A percentile compares a stretch with the other conserved stretches of the same genome.
Conservation (phyloP, 2,113 vertebrate species). For the Cyprinodon variegatus region DNA sequence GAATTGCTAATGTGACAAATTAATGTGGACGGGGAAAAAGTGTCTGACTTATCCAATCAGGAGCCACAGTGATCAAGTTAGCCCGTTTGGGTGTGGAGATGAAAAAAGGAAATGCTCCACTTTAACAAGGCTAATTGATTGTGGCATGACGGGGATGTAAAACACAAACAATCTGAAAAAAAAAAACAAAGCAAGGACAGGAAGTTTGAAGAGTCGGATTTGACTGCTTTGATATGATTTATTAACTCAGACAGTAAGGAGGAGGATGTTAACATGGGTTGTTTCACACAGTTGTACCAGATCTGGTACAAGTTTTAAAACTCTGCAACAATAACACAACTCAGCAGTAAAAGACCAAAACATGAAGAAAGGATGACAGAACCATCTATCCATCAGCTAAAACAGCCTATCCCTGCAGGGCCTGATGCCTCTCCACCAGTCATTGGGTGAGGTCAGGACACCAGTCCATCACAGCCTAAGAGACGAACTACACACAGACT, state of each 20-base stretch:
- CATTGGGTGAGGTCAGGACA: no score
- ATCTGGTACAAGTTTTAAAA: neutral
- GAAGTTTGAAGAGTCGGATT: slow-evolving; percentile 5
- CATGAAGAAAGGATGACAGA: no score
- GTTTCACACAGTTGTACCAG: neutral
- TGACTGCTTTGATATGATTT: slow-evolving; percentile 27
- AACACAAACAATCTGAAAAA: slow-evolving; percentile 53
- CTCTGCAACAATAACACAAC: neutral
- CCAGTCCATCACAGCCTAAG: no score
- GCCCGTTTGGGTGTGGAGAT: slow-evolving; percentile 16
- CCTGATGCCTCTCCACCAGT: no score
- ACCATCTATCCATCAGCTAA: no score
- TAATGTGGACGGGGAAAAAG: slow-evolving; percentile 48
- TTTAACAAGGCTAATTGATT: slow-evolving; percentile 40
- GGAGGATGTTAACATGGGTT: neutral
- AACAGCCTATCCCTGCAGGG: no score
- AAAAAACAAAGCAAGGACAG: slow-evolving; percentile 1
- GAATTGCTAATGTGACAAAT: slow-evolving; percentile 55
- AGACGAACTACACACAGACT: no score
- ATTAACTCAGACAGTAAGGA: slow-evolving; percentile 12
- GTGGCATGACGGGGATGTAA: slow-evolving; percentile 43
- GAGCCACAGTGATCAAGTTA: slow-evolving; percentile 35
- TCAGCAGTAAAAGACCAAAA: no score
- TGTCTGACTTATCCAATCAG: slow-evolving; percentile 42
- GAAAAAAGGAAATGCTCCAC: slow-evolving; percentile 3